Percentiles rank a stretch among this genome's conserved stretches.
Conservation (phyloP, 2,113 vertebrate genomes). For the Mesoclemmys tuberculata region DNA sequence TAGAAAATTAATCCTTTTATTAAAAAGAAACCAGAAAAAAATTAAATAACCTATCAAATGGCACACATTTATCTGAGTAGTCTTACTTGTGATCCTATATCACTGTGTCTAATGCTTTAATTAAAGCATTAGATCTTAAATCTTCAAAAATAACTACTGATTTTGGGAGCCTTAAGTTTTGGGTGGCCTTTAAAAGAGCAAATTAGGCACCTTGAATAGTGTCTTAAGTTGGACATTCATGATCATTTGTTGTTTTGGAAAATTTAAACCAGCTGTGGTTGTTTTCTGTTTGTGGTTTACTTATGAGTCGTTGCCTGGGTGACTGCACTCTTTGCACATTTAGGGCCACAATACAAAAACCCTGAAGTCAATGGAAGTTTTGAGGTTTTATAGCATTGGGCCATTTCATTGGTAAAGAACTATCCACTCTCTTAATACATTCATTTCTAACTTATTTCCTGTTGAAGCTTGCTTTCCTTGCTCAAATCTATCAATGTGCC, state of each 20-base stretch:
- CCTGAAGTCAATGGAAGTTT: background rate
- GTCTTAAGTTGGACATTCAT: background rate
- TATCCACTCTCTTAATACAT: background rate
- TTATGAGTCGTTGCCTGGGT: rapidly evolving
- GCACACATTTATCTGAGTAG: background rate
- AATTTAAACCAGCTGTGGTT: background rate
- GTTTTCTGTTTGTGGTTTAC: background rate
- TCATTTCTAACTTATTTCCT: background rate
- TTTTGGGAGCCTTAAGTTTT: rapidly evolving
- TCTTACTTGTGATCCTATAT: background rate
- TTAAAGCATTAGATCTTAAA: background rate
- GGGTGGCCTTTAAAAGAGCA: too few relatives aligned
- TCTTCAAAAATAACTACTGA: background rate
- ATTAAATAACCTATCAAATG: background rate
- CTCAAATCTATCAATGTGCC: background rate
- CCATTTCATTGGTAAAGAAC: background rate
- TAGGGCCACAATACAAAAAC: background rate
- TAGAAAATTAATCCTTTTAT: background rate
- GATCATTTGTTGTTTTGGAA: background rate
- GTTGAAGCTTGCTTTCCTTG: background rate
- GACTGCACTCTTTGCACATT: background rate
- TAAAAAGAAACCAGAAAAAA: background rate
- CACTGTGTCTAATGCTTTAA: background rate
- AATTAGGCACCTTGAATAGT: background rate
- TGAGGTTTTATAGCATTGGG: background rate